Percentiles rank a stretch among this genome's conserved stretches.
These are phyloP conservation scores for Elanus axillaris DNA, from an alignment of 2,113 vertebrate genomes.

Conservation along the genomic window DNA sequence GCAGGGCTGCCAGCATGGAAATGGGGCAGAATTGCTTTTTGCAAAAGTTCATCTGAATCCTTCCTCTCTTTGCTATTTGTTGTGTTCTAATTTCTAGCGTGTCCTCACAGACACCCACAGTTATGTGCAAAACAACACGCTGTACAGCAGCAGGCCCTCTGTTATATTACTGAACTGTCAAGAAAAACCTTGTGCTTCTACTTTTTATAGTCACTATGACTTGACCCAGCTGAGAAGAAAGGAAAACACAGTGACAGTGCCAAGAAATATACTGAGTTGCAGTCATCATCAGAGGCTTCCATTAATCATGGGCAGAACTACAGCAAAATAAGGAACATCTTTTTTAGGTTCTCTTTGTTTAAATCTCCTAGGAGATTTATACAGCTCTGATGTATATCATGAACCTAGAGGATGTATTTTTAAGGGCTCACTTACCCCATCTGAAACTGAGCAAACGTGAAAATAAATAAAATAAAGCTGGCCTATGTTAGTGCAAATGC, in stretches of 20 bases:
- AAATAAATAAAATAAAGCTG: conserved; percentile 53
- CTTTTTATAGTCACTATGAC: conserved; percentile 46
- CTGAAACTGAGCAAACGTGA: conserved; percentile 32
- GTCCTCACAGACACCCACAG: conserved; percentile 25
- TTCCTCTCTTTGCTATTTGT: not conserved
- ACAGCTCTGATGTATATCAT: conserved; percentile 29
- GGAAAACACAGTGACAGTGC: conserved; percentile 47
- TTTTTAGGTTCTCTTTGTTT: conserved; percentile 59
- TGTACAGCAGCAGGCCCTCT: conserved; percentile 52
- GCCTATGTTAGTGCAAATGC: not conserved
- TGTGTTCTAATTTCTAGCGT: conserved; percentile 10
- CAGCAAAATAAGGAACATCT: conserved; percentile 62
- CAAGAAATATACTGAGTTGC: conserved; percentile 62
- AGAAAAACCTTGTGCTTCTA: conserved; percentile 47
- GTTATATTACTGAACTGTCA: conserved; percentile 45
- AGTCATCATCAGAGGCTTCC: conserved; percentile 55
- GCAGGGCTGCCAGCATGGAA: not conserved
- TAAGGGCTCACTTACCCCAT: conserved; percentile 9
- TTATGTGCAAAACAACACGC: conserved; percentile 38
- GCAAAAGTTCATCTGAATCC: not conserved
- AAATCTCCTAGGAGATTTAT: conserved; percentile 50
- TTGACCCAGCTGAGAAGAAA: conserved; percentile 67
- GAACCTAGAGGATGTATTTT: conserved; percentile 32
- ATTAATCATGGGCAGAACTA: conserved; percentile 60
- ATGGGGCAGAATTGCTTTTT: not conserved